A percentile compares a stretch with the other conserved stretches of the same genome.
These are phyloP conservation scores for Regulus satrapa DNA, from an alignment of 2,113 vertebrate genomes.

Conservation along the genomic window DNA sequence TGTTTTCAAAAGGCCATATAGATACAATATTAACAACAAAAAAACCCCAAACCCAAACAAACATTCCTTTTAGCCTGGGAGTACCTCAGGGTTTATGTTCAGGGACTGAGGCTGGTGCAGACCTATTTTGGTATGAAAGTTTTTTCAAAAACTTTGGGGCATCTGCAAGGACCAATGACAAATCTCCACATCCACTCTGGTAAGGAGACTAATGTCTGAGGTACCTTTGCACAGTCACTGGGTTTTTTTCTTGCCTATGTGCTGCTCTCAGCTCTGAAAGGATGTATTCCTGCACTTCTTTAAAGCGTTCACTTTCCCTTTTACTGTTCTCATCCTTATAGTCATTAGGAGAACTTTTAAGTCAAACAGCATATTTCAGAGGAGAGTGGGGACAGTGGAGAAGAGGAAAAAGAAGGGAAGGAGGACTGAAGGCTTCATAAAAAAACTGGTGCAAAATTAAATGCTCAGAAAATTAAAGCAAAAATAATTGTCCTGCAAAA, in stretches of 20 bases:
- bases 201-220: not conserved
- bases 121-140: not conserved
- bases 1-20: not conserved
- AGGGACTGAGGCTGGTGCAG: not conserved
- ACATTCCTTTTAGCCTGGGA: not conserved
- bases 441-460: not conserved
- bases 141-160: not conserved
- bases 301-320: not conserved
- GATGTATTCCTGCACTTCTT: not conserved
- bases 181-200: not conserved
- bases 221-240: not conserved
- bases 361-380: not conserved
- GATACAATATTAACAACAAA: not conserved
- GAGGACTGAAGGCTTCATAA: not conserved
- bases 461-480: not conserved
- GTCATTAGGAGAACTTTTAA: not conserved
- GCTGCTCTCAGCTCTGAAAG: not conserved
- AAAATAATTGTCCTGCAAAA: not conserved
- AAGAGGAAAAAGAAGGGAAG: not conserved
- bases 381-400: accelerated
- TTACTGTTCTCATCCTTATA: not conserved
- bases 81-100: not conserved
- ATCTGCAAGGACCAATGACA: not conserved
- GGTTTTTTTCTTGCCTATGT: not conserved
- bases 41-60: too few species aligned